These are phyloP conservation scores for Drosophila anomalata DNA, from an alignment of 2,888 invertebrate genomes.

Conservation along the genomic window DNA sequence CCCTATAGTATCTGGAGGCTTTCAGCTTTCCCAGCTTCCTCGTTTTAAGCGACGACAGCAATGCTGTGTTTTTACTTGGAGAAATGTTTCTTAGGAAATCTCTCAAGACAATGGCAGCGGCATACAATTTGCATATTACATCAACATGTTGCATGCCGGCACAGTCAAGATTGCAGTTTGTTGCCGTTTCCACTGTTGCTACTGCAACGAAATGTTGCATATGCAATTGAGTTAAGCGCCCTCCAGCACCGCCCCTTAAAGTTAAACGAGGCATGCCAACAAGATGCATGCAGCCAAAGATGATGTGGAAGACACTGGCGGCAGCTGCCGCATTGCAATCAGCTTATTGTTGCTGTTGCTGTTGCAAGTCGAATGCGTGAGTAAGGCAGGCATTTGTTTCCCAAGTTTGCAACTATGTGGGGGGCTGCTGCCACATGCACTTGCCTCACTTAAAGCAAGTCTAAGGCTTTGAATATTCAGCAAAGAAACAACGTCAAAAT, in stretches of 20 bases:
- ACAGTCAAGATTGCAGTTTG: slow-evolving; percentile 43
- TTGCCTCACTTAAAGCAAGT: slow-evolving; percentile 42
- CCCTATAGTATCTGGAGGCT: not conserved
- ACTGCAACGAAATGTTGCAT: slow-evolving; percentile 66
- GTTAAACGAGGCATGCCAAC: slow-evolving; percentile 66
- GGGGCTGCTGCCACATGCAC: slow-evolving; percentile 41
- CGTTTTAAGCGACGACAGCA: slow-evolving; percentile 30
- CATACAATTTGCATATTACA: slow-evolving; percentile 75
- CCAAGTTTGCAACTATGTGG: slow-evolving; percentile 47
- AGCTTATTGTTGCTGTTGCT: slow-evolving; percentile 25
- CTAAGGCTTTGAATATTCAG: slow-evolving; percentile 41
- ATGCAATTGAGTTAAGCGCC: slow-evolving; percentile 69
- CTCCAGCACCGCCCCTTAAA: slow-evolving; percentile 25
- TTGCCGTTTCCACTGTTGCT: slow-evolving; percentile 22
- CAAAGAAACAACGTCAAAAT: slow-evolving; percentile 3
- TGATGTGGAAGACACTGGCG: slow-evolving; percentile 33
- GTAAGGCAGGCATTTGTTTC: slow-evolving; percentile 50
- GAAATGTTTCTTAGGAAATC: slow-evolving; percentile 59
- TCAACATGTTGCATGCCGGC: slow-evolving; percentile 74
- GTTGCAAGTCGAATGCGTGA: slow-evolving; percentile 48
- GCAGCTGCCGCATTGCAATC: slow-evolving; percentile 51
- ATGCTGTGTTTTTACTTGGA: slow-evolving; percentile 2
- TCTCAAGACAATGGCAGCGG: slow-evolving; percentile 60
- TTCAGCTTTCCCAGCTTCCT: slow-evolving; percentile 45
- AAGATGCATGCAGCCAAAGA: slow-evolving; percentile 30